Conservation (phyloP, 2,113 vertebrate species). For the Neoarius graeffei region DNA sequence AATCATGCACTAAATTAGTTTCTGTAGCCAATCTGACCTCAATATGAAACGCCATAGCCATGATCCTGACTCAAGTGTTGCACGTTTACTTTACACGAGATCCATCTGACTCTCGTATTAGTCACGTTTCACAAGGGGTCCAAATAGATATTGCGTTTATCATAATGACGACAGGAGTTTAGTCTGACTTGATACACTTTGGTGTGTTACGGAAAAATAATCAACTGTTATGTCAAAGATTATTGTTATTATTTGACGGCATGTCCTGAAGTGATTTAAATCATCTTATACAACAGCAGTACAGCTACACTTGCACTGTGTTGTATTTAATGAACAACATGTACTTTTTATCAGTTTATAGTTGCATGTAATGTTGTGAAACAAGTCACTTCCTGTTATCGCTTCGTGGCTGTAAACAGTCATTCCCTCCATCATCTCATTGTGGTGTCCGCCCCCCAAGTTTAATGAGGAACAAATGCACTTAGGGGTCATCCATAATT, state of each 20-base stretch:
- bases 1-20: background rate
- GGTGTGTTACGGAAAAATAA: background rate
- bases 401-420: background rate
- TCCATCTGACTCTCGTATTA: background rate
- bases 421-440: background rate
- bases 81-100: background rate
- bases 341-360: background rate
- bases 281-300: background rate
- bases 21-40: background rate
- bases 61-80: background rate
- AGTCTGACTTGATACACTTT: background rate
- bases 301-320: background rate
- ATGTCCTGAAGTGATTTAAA: background rate
- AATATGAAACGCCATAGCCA: background rate
- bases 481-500: no score
- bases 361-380: background rate
- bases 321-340: background rate
- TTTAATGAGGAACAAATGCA: background rate
- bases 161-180: background rate
- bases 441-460: background rate
- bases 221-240: background rate
- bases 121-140: background rate
- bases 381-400: background rate
- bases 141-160: background rate
- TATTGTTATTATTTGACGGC: background rate